Base-by-base conservation (phyloP, 2,113 vertebrate genomes). In the Tachysurus vachellii region DNA sequence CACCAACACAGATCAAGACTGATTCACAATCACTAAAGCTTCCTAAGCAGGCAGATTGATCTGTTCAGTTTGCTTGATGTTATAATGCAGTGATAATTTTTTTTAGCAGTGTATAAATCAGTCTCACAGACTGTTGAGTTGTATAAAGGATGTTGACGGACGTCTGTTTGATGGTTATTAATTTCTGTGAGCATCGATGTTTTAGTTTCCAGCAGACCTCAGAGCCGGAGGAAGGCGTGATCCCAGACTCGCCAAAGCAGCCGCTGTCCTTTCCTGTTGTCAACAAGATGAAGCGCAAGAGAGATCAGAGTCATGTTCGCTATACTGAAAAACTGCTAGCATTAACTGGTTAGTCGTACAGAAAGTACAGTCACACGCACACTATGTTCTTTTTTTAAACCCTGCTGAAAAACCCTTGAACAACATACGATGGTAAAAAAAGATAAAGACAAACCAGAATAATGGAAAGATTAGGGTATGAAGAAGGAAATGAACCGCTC, bases 181-280 rank as follows among this genome's bases (percentile, higher is more conserved):
- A 80, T 80, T 19, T 80, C 26, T 28, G 26, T 80, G 54, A 56
- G 28, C 28, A 75, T 4, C 42, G 1, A 36, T 57, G 56, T 85
- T 61, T 36, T 53, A 91, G 88, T 75, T 87, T 80, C 68, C 84
- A 71, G 1, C 86, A 91, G 81, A 47, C 80, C 2, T 17, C 90
- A 1, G 93, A 95, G 6, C 87, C 90, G 36, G 97, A 98, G 47
- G 97, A 97, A 85, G 95, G 94, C 8, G 5, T 97, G 90, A 98
- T 99, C 92, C 97, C 98, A 75, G 97, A 95, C 94, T 98, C 98
- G 3, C 98, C 98, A 0, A 86, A 95, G 88, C 88, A 93, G 82
- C 79, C 93, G 0, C 94, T 96, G 88, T 96, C 96, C 0, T 94
- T 96, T 93, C 94, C 97, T 4, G 73, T 94, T 8, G 68, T 92